Conservation (phyloP, 2,888 invertebrate species). For the Ennomos erosarius region DNA sequence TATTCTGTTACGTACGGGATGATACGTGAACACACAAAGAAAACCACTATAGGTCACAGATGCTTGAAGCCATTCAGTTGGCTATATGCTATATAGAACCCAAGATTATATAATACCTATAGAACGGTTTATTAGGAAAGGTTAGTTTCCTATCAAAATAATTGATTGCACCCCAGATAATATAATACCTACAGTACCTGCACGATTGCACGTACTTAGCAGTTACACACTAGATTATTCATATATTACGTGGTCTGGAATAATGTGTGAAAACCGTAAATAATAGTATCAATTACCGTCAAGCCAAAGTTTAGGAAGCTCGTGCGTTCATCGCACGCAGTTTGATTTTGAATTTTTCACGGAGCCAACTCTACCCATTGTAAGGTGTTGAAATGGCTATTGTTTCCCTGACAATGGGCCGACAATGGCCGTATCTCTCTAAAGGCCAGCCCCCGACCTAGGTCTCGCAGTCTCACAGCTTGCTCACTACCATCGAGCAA, state of each 20-base stretch:
- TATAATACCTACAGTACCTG: too few species aligned
- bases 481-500: constrained; percentile 42
- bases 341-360: constrained; percentile 68
- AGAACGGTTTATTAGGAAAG: too few species aligned
- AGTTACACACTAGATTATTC: neutral
- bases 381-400: constrained; percentile 69
- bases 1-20: constrained; percentile 6
- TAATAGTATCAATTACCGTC: constrained; percentile 39
- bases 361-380: constrained; percentile 65
- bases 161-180: too few species aligned
- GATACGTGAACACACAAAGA: neutral
- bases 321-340: constrained; percentile 53
- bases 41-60: neutral
- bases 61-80: too few species aligned
- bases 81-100: too few species aligned
- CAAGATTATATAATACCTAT: too few species aligned
- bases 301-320: constrained; percentile 39
- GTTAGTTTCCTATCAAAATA: too few species aligned
- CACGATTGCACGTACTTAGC: too few species aligned
- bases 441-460: constrained; percentile 62
- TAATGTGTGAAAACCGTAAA: constrained; percentile 7
- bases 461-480: constrained; percentile 52
- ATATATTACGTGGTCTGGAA: neutral
- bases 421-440: constrained; percentile 68
- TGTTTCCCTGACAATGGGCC: constrained; percentile 69